A percentile compares a stretch with the other conserved stretches of the same genome.
phyloP scores from a whole-genome alignment of 2,888 invertebrate genomes.

The Elegia similella region DNA sequence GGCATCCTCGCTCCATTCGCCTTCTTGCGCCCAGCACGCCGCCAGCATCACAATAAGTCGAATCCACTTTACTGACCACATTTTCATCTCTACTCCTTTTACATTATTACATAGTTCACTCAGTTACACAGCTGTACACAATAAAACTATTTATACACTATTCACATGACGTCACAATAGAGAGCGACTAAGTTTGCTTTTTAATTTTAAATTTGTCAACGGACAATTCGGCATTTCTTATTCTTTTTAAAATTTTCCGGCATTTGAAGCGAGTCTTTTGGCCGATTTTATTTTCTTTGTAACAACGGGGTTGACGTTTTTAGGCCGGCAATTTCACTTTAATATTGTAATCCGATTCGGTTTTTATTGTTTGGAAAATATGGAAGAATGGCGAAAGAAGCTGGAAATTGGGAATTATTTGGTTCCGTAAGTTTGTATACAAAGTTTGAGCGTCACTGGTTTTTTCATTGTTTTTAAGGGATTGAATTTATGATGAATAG shows the following conservation, averaged over 20 bases:
- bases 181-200: not conserved
- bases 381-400: constrained; percentile 15
- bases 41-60: constrained; percentile 67
- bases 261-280: constrained; percentile 13
- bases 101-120: constrained; percentile 44
- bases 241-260: constrained; percentile 14
- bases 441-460: not conserved
- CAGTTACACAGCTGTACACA: constrained; percentile 26
- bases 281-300: constrained; percentile 18
- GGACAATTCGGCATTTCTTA: constrained; percentile 13
- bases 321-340: constrained; percentile 16
- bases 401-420: constrained; percentile 14
- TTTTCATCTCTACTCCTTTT: constrained; percentile 42
- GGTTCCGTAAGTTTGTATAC: not conserved
- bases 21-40: constrained; percentile 73
- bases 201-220: constrained; percentile 14
- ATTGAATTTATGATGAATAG: constrained; percentile 1
- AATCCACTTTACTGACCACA: constrained; percentile 72
- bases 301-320: constrained; percentile 19
- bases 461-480: not conserved
- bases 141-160: constrained; percentile 30
- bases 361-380: constrained; percentile 16
- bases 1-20: constrained; percentile 77
- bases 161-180: constrained; percentile 20
- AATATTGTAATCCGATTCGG: constrained; percentile 14